Evolutionary conservation across 2,113 vertebrate species (phyloP).

Genomic region (Nibea coibor): DNA sequence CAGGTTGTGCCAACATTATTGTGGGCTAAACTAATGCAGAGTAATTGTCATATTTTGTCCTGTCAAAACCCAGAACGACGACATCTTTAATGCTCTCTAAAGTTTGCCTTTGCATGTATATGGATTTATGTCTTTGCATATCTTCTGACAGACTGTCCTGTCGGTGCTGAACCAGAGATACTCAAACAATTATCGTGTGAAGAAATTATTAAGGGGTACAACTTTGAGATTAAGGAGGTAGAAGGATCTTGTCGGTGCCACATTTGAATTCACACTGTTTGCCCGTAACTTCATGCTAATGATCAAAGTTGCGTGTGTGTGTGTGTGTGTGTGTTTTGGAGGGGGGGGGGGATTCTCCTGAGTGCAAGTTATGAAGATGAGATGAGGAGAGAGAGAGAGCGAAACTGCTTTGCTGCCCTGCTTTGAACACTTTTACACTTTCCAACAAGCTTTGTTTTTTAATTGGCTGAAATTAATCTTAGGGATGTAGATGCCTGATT

Average conservation of each 20-base stretch:
- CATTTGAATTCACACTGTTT: slow-evolving; percentile 81
- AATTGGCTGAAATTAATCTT: slow-evolving; percentile 99
- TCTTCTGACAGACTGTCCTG: not conserved
- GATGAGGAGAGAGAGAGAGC: slow-evolving; percentile 79
- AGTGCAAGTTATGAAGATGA: slow-evolving; percentile 86
- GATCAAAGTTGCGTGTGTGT: slow-evolving; percentile 80
- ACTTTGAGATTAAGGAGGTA: slow-evolving; percentile 70
- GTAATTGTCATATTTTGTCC: slow-evolving; percentile 79
- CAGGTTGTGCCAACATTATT: slow-evolving; percentile 75
- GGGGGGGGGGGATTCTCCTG: slow-evolving; percentile 78
- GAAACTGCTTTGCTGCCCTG: slow-evolving; percentile 82
- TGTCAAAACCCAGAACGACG: slow-evolving; percentile 64
- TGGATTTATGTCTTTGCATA: slow-evolving; percentile 14
- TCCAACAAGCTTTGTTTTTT: slow-evolving; percentile 99
- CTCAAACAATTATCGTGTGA: slow-evolving; percentile 40
- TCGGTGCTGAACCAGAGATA: slow-evolving; percentile 9
- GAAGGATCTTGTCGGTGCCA: slow-evolving; percentile 62
- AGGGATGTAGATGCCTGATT: slow-evolving; percentile 99
- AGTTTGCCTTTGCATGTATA: slow-evolving; percentile 42
- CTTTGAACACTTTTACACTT: slow-evolving; percentile 96
- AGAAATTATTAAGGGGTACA: slow-evolving; percentile 54
- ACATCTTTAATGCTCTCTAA: slow-evolving; percentile 52
- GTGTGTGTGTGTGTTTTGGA: too few species aligned
- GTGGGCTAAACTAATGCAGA: slow-evolving; percentile 76
- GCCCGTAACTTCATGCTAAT: slow-evolving; percentile 84